Conservation (phyloP, 2,113 vertebrate species). For the Centropristis striata region DNA sequence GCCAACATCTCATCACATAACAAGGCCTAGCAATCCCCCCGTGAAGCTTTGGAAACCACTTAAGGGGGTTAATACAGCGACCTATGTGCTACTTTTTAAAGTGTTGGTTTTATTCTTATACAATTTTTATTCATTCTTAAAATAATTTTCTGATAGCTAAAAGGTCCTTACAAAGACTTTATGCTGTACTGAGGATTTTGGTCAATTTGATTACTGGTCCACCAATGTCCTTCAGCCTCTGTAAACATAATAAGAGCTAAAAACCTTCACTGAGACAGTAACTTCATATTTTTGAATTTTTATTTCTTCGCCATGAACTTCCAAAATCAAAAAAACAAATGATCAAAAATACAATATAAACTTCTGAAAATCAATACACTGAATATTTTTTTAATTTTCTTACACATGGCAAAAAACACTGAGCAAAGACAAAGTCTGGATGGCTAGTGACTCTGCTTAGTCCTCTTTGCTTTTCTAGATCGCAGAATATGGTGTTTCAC, state of each 20-base stretch:
- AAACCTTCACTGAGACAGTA: constrained; percentile 36
- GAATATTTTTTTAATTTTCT: constrained; percentile 68
- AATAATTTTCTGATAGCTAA: background rate
- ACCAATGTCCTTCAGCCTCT: background rate
- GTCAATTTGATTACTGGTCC: background rate
- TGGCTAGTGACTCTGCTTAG: constrained; percentile 67
- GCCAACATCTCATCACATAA: too few species aligned
- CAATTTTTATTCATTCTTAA: too few species aligned
- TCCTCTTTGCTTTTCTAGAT: constrained; percentile 66
- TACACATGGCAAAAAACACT: constrained; percentile 78
- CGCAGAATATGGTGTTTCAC: constrained; percentile 72
- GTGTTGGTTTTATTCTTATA: too few species aligned
- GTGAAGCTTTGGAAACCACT: too few species aligned
- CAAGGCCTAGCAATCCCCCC: too few species aligned
- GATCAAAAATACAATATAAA: constrained; percentile 87
- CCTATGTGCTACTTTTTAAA: too few species aligned
- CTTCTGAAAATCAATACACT: constrained; percentile 83
- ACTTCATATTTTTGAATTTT: constrained; percentile 71
- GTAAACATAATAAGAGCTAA: constrained; percentile 15
- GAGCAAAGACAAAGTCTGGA: constrained; percentile 70
- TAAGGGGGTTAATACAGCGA: too few species aligned
- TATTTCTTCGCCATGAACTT: constrained; percentile 80
- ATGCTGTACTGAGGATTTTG: background rate
- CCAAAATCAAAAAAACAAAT: constrained; percentile 79
- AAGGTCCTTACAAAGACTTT: background rate